Base-by-base conservation (phyloP, 2,888 invertebrate genomes). In the Tipula helvola region DNA sequence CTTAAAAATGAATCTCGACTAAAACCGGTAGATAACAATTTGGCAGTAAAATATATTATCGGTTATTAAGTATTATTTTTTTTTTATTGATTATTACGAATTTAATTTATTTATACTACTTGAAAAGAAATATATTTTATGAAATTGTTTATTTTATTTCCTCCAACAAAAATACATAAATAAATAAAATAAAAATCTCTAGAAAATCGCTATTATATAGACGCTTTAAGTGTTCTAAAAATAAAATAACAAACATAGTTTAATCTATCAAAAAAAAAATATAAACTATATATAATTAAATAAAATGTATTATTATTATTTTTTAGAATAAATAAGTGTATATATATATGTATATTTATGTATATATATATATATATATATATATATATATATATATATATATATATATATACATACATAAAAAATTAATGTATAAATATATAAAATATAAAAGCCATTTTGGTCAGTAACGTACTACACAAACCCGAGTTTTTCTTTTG, bases 181-280 rank as follows among this genome's bases (percentile, higher is more conserved):
- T 71, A 71, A 57, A 28, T 57, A 36, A n/a, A 84, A 85, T 42
- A 42, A 16, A 85, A 85, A 44, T 18, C 85, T 42, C 85, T 85
- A 85, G 85, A 42, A 85, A 42, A 85, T 42, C 44, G 85, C 85
- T 18, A 85, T 85, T 85, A 85, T 44, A 85, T 85, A 85, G 85
- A 85, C 85, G 85, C 85, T 85, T 85, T 85, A 85, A 85, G 85
- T 85, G 85, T 85, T 85, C 85, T 85, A 85, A 85, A 18, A 85
- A 16, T 36, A 36, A 83, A 83, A n/a, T 84, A 84, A 84, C 36
- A 84, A 84, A 84, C 71, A 71, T 71, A 71, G 71, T 71, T 71
- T 71, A 71, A 28, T 71, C 28, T 71, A 71, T 18, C n/a, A n/a
- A 57, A 18, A 16, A 52, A 71, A 71, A 71, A 71, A 28, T 71